phyloP scores from a whole-genome alignment of 2,888 invertebrate genomes.

The Tridacna gigas region DNA sequence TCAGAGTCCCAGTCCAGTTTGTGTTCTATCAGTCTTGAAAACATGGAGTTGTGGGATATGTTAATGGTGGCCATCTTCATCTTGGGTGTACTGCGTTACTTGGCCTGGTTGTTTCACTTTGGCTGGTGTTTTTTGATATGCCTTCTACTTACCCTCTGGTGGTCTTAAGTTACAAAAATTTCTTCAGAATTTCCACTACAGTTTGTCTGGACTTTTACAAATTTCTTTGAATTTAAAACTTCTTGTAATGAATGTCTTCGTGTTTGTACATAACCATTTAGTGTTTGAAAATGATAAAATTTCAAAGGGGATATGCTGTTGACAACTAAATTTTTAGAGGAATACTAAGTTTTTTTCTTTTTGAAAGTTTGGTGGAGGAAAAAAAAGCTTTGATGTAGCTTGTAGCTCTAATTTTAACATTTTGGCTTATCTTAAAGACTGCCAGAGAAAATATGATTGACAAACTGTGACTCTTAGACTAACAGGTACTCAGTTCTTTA shows the following conservation, averaged over 20 bases:
- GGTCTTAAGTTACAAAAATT: slow-evolving; percentile 37
- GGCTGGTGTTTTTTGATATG: slow-evolving; percentile 71
- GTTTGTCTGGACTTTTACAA: too few relatives aligned
- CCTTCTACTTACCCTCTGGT: slow-evolving; percentile 67
- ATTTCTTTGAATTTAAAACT: too few relatives aligned
- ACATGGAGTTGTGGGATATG: slow-evolving; percentile 72
- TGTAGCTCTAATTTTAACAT: too few relatives aligned
- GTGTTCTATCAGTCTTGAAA: slow-evolving; percentile 64
- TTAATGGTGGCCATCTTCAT: slow-evolving; percentile 70
- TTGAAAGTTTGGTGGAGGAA: too few relatives aligned
- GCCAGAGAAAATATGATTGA: slow-evolving; percentile 22
- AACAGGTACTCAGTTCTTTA: neutral
- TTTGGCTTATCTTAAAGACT: slow-evolving; percentile 1
- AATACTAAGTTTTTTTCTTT: too few relatives aligned
- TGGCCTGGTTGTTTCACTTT: slow-evolving; percentile 72
- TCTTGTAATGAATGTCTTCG: too few relatives aligned
- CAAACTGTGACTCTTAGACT: neutral
- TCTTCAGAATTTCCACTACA: too few relatives aligned
- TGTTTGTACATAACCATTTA: too few relatives aligned
- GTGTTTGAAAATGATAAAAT: too few relatives aligned
- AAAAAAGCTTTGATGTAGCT: too few relatives aligned
- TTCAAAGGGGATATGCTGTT: too few relatives aligned
- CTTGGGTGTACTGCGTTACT: slow-evolving; percentile 69
- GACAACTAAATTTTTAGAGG: too few relatives aligned
- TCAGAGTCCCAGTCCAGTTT: slow-evolving; percentile 24